Conservation (phyloP, 1,140 invertebrate species). For the Anastrepha ludens region DNA sequence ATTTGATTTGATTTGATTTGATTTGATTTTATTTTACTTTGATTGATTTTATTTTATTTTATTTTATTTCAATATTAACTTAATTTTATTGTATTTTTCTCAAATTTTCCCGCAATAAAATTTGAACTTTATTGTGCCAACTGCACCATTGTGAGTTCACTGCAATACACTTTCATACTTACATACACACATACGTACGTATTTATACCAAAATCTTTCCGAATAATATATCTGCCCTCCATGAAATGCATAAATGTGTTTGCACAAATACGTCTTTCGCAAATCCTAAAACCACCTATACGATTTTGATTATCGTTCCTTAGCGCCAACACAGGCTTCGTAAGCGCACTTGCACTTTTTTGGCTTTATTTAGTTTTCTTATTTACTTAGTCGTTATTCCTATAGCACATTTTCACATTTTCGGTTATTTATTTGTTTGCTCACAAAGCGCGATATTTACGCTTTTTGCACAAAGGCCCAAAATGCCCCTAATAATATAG, state of each 20-base stretch:
- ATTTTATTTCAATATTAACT: no score
- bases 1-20: no score
- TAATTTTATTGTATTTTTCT: no score
- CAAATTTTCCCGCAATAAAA: no score
- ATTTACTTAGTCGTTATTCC: not conserved
- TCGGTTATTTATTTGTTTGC: not conserved
- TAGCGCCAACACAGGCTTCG: not conserved
- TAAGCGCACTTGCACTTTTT: not conserved
- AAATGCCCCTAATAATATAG: not conserved
- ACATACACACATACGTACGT: no score
- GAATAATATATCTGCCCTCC: not conserved
- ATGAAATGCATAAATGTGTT: not conserved
- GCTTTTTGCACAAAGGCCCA: not conserved
- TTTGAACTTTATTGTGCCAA: no score
- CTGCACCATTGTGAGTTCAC: no score
- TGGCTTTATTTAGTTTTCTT: not conserved
- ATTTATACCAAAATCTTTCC: no score
- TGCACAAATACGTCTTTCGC: constrained; percentile 7
- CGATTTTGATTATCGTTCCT: constrained; percentile 28
- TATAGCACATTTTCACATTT: not conserved
- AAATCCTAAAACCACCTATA: not conserved
- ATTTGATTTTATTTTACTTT: no score
- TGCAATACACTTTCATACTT: no score
- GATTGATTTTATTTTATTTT: no score
- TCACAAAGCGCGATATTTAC: constrained; percentile 8